A percentile compares a stretch with the other conserved stretches of the same genome.
Evolutionary conservation across 1,140 invertebrate species (phyloP).

Genomic region (Pogonognathellus flavescens): DNA sequence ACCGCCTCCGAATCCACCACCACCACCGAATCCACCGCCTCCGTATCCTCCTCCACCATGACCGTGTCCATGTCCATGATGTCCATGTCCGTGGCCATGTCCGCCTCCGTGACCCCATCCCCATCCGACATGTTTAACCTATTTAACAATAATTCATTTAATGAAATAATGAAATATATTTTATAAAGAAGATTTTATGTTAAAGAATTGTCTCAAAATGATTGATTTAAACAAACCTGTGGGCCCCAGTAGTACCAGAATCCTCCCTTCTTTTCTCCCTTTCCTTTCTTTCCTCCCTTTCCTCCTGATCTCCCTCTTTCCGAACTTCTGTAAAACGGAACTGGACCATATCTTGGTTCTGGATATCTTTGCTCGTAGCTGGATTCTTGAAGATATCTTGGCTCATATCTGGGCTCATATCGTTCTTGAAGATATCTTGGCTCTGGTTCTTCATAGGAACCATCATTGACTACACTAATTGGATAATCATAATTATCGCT

Average conservation of each 20-base stretch:
- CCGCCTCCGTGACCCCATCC: constrained; percentile 50
- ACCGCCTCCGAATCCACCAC: not conserved
- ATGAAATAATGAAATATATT: too few relatives aligned
- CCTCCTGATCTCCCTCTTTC: constrained; percentile 58
- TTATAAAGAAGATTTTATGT: too few relatives aligned
- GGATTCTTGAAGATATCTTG: constrained; percentile 26
- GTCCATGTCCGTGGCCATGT: not conserved
- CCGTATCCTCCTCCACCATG: not conserved
- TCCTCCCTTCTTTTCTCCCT: constrained; percentile 62
- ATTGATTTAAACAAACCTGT: not conserved
- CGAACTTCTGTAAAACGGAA: not conserved
- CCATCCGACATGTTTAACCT: not conserved
- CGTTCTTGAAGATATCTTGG: constrained; percentile 22
- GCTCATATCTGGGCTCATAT: too few relatives aligned
- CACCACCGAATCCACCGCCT: not conserved
- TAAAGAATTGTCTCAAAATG: too few relatives aligned
- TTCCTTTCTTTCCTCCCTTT: constrained; percentile 51
- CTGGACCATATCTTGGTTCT: constrained; percentile 27
- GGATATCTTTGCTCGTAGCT: too few relatives aligned
- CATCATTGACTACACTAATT: not conserved
- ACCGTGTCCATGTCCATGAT: not conserved
- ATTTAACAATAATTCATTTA: too few relatives aligned
- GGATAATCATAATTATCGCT: constrained; percentile 21
- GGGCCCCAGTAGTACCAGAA: constrained; percentile 66
- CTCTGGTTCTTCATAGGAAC: constrained; percentile 47